Evolutionary conservation across 2,113 vertebrate genomes (phyloP), one percentile per base, ranked within the genome.

Genomic region (Turdus rufiventris): DNA sequence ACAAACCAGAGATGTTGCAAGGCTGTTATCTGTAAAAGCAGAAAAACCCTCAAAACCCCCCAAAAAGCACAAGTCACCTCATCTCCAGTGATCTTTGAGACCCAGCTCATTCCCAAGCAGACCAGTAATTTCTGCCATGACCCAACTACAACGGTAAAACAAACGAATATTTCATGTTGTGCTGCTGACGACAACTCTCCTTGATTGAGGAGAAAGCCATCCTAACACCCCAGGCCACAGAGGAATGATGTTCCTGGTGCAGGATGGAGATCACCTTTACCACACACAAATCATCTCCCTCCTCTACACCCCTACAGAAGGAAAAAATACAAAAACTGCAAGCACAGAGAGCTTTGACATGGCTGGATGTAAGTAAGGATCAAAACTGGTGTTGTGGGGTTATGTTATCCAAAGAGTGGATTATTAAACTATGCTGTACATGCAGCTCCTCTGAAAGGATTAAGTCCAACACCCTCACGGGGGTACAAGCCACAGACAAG

Each of bases 211-310:
- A 75, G 54, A 83, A 90, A 92, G 16, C 33, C 72, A 45, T 29
- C 40, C 45, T 28, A 47, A 25, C 74, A 75, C 1, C 17, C 31
- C 0, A 0, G 19, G n/a, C 8, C 47, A 45, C 40, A 3, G 0
- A 57, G 31, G 24, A 93, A 58, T 0, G 2, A 10, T 12, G 57
- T 28, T 65, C 3, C 62, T 33, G 15, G 10, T 47, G 24, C 57
- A 78, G 40, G 20, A 40, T 0, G 1, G 9, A 34, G 12, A 4
- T 9, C 53, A 60, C 36, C 11, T 42, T 33, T 10, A 77, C 34
- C 0, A 3, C 70, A 50, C 4, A 4, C 8, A 58, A 50, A 40
- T 3, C n/a, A 36, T 13, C n/a, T 36, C 45, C 48, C 25, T 47
- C 18, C 34, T 79, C 34, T 31, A 29, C 14, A 19, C 6, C 12